Evolutionary conservation across 2,797 vertebrate species (phyloP), one percentile per base, ranked within the genome.

Genomic region (Lycodopsis pacificus): DNA sequence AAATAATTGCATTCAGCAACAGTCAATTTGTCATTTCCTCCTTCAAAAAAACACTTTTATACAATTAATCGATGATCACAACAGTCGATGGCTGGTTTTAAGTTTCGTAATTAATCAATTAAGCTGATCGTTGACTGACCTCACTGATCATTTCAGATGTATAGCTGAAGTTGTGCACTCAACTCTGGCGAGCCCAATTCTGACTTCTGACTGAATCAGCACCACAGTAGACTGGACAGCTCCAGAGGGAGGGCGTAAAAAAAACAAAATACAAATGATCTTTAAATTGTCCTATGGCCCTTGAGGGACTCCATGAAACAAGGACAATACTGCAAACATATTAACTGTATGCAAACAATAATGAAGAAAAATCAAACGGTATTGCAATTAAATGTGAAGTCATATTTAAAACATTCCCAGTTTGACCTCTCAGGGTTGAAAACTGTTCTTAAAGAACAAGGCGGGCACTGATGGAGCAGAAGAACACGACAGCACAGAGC

Each of bases 211-310:
- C 44, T 19, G 44, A 57, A 79, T 82, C 71, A 84, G 85, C 73
- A 77, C 74, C 71, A 63, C 75, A 49, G 12, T 14, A 58, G 67
- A 65, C 20, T 36, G 64, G 67, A 76, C 83, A 70, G 71, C 73
- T 80, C 64, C 64, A n/a, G n/a, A n/a, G n/a, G 1, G 2, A 32
- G 5, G 11, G 69, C 30, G 30, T 30, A 30, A 30, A 4, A 30
- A 30, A 30, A 30, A 20, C n/a, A 38, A 56, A 49, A 12, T 34
- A 22, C 36, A 51, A 14, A 46, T 63, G 58, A 44, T 38, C 30
- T 57, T 57, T 10, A 10, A 17, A 46, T 46, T 46, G 44, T 27
- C 15, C 14, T 22, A 13, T 7, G 19, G n/a, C 42, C 7, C 38
- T 54, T 13, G 8, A 61, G 63, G 34, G 66, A 67, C 42, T 56